These are phyloP conservation scores for Castor canadensis DNA, from an alignment of 2,113 vertebrate genomes.

Conservation along the genomic window DNA sequence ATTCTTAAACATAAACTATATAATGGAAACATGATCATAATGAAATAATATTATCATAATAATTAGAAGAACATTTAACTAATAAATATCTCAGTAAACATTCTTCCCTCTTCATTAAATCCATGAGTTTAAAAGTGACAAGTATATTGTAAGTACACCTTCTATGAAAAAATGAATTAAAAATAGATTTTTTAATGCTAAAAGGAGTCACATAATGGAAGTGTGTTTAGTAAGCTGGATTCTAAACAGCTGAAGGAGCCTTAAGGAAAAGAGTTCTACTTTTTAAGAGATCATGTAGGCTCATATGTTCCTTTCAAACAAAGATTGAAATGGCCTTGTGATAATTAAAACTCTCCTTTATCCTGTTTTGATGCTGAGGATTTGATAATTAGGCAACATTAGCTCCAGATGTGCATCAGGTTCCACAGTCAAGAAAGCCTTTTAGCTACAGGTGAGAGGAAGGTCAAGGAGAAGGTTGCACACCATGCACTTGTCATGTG, in stretches of 20 bases:
- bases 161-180: neutral
- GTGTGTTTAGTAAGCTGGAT: neutral
- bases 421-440: neutral
- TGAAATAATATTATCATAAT: neutral
- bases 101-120: neutral
- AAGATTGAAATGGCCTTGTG: neutral
- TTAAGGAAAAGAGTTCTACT: neutral
- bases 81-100: neutral
- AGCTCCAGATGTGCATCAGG: neutral
- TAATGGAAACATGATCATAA: neutral
- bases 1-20: neutral
- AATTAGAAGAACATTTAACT: neutral
- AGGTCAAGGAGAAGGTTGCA: constrained; percentile 10
- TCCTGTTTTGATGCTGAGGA: constrained; percentile 18
- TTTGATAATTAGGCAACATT: neutral
- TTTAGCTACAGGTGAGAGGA: constrained; percentile 11
- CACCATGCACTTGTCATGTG: neutral
- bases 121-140: constrained; percentile 26
- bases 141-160: constrained; percentile 18
- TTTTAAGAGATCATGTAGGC: constrained; percentile 25
- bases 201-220: constrained; percentile 44
- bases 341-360: constrained; percentile 7
- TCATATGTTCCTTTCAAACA: constrained; percentile 18
- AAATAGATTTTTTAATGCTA: neutral
- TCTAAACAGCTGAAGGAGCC: neutral